Evolutionary conservation across 2,888 invertebrate genomes (phyloP).

Genomic region (Omphaloscelis lunosa): DNA sequence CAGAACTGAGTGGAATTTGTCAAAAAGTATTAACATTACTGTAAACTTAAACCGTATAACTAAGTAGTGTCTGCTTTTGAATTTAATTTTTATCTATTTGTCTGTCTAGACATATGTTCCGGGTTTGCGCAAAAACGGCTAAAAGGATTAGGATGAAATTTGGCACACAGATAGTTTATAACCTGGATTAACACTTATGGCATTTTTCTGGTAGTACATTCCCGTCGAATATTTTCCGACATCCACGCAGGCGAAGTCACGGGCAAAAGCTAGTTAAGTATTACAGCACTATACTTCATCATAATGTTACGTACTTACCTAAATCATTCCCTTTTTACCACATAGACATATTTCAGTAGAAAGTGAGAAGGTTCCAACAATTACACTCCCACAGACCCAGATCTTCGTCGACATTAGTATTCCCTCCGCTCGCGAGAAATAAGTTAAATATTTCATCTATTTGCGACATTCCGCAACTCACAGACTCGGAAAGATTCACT

Average conservation of each 20-base stretch:
- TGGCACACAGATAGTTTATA: no score
- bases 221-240: no score
- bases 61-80: background rate
- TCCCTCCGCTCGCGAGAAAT: constrained; percentile 30
- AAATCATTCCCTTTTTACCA: background rate
- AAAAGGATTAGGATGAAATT: no score
- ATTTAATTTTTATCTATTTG: background rate
- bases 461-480: constrained; percentile 36
- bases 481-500: constrained; percentile 19
- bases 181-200: no score
- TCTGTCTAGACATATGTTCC: no score
- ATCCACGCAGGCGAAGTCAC: no score
- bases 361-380: background rate
- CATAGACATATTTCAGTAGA: background rate
- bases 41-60: no score
- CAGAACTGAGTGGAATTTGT: background rate
- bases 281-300: background rate
- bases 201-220: no score
- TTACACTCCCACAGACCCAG: background rate
- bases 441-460: constrained; percentile 46
- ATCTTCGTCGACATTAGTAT: constrained; percentile 33
- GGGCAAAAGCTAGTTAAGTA: background rate
- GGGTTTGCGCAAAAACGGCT: no score
- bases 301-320: background rate
- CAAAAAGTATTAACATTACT: background rate